phyloP scores from a whole-genome alignment of 1,140 invertebrate genomes.

The Thaumetopoea pityocampa region DNA sequence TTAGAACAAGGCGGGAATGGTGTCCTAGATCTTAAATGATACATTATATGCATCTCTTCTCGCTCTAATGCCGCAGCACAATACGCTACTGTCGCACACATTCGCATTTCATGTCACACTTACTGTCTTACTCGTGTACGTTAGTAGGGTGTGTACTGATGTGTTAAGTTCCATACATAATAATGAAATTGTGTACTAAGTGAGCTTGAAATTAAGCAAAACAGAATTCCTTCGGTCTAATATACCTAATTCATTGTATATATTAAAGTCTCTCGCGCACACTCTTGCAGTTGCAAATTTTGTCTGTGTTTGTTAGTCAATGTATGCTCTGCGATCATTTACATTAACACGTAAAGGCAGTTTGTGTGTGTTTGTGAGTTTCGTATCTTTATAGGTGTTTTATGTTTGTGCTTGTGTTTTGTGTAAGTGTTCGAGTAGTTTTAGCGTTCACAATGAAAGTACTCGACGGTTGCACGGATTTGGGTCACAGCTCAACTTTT shows the following conservation, averaged over 20 bases:
- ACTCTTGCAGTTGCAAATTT: conserved; percentile 19
- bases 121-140: conserved; percentile 4
- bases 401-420: conserved; percentile 21
- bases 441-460: conserved; percentile 71
- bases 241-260: conserved; percentile 21
- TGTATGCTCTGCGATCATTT: conserved; percentile 20
- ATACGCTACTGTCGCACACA: conserved; percentile 51
- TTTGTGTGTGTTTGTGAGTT: conserved; percentile 13
- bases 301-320: conserved; percentile 24
- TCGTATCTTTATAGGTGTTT: conserved; percentile 16
- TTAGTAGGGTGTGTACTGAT: conserved; percentile 10
- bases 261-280: conserved; percentile 37
- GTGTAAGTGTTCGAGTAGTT: conserved; percentile 38
- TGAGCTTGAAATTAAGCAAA: conserved; percentile 20
- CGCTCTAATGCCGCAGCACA: conserved; percentile 61
- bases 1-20: conserved; percentile 45
- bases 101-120: conserved; percentile 9
- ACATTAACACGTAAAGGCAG: conserved; percentile 20
- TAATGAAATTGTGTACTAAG: conserved; percentile 11
- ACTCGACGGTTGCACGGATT: conserved; percentile 65
- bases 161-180: conserved; percentile 14
- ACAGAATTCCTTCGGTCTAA: conserved; percentile 16
- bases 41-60: conserved; percentile 57
- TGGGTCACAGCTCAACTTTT: conserved; percentile 69
- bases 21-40: conserved; percentile 62